Evolutionary conservation across 2,888 invertebrate species (phyloP), one percentile per base, ranked within the genome.

Genomic region (Prosopocoilus inquinatus): DNA sequence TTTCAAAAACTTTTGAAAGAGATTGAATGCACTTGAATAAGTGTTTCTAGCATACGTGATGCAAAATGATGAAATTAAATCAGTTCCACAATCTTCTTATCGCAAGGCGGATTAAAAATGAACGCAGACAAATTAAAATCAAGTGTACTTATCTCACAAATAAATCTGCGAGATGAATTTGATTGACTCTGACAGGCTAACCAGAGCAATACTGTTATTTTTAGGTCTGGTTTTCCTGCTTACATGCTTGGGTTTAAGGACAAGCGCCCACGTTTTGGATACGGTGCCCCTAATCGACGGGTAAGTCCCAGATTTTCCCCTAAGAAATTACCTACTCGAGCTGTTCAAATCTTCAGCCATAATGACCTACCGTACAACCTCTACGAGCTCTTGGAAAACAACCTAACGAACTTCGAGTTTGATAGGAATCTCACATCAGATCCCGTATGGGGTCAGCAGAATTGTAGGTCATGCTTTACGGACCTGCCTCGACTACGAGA

Each of bases 291-390:
- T 56, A 12, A 44, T 56, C 3, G 55, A 56, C 36, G 55, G 55
- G 55, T 56, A 47, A 56, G 28, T 51, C 13, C n/a, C 15, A 43
- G 12, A 34, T 47, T 33, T 20, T 28, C n/a, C 15, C 1, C 33
- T 9, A 15, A 7, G 38, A 32, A 20, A 28, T n/a, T 16, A 8
- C 28, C 1, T 15, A 13, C 12, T 9, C 15, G 32, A 38, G 12
- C 11, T 28, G 1, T 28, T 28, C 5, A 28, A 28, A 28, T 28
- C 72, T 74, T 28, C 66, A 81, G 81, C 2, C 81, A 81, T 67
- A 82, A 82, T 59, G 82, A 82, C 67, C 66, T 81, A 33, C 77
- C 81, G 0, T 71, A 71, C 58, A 78, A 79, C 65, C 62, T 82
- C 5, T 76, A 79, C 50, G 28, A 32, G 0, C 64, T 69, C 5